phyloP scores from a whole-genome alignment of 2,113 vertebrate species.

The Etia nguti region DNA sequence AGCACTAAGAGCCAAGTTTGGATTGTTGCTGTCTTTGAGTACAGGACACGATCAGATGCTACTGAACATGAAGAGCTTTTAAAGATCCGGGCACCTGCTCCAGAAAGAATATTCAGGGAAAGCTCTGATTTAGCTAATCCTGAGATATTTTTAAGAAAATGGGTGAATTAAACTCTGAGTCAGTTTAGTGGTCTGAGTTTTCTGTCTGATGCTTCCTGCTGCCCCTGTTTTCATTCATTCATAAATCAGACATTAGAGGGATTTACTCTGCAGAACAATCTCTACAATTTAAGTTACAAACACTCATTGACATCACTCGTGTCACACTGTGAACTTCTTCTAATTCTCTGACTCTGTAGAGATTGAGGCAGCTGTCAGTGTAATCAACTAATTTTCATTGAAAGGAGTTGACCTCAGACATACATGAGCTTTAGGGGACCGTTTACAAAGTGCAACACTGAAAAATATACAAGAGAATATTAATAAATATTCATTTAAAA shows the following conservation, averaged over 20 bases:
- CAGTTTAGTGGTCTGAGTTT: too few relatives aligned
- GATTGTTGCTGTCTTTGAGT: background rate
- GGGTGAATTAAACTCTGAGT: too few relatives aligned
- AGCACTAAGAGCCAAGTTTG: background rate
- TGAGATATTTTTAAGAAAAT: too few relatives aligned
- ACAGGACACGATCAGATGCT: background rate
- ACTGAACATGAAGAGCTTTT: background rate
- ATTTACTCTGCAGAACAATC: background rate
- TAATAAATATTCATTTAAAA: background rate
- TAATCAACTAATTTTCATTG: background rate
- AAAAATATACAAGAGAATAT: background rate
- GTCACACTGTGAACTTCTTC: background rate
- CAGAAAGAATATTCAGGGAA: background rate
- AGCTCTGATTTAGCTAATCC: too few relatives aligned
- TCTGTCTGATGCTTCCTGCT: background rate
- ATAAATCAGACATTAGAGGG: fast-evolving
- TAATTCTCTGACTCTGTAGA: fast-evolving
- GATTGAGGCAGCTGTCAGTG: background rate
- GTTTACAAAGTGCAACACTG: background rate
- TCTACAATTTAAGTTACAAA: background rate
- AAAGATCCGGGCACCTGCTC: background rate
- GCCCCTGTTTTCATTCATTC: background rate
- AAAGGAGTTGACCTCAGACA: background rate
- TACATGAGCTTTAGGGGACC: background rate
- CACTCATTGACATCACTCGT: background rate